These are phyloP conservation scores for Sminthurinus aureus DNA, from an alignment of 2,888 invertebrate genomes.

Conservation along the genomic window DNA sequence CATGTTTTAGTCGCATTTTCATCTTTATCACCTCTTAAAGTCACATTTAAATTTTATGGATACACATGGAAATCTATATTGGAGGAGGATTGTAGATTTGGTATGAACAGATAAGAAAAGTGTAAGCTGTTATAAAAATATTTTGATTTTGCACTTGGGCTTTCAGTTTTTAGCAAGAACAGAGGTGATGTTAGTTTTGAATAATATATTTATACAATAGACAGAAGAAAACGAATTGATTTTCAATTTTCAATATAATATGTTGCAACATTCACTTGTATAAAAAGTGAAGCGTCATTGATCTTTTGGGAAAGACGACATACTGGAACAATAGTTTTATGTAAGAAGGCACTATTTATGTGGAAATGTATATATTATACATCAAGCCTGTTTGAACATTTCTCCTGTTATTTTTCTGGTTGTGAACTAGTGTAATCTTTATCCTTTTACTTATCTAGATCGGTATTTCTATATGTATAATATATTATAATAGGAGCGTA, in stretches of 20 bases:
- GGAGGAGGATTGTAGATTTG: too few relatives aligned
- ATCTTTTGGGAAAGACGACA: neutral
- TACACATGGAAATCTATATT: too few relatives aligned
- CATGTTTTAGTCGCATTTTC: too few relatives aligned
- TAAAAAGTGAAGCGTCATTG: neutral
- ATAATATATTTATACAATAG: neutral
- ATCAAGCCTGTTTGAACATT: neutral
- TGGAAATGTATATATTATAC: neutral
- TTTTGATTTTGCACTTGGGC: neutral
- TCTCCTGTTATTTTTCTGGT: neutral
- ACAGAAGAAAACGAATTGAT: neutral
- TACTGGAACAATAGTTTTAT: neutral
- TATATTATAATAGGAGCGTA: neutral
- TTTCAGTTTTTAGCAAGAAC: neutral
- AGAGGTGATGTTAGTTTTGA: neutral
- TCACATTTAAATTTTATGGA: too few relatives aligned
- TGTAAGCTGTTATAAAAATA: too few relatives aligned
- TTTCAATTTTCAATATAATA: neutral
- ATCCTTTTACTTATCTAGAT: too few relatives aligned
- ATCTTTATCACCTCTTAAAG: too few relatives aligned
- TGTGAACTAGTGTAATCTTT: too few relatives aligned
- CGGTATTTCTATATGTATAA: too few relatives aligned
- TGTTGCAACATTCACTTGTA: neutral
- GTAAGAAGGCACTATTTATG: neutral
- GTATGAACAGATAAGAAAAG: too few relatives aligned